Base-by-base conservation (phyloP, 2,113 vertebrate genomes). In the Cryptoleucopteryx plumbea region DNA sequence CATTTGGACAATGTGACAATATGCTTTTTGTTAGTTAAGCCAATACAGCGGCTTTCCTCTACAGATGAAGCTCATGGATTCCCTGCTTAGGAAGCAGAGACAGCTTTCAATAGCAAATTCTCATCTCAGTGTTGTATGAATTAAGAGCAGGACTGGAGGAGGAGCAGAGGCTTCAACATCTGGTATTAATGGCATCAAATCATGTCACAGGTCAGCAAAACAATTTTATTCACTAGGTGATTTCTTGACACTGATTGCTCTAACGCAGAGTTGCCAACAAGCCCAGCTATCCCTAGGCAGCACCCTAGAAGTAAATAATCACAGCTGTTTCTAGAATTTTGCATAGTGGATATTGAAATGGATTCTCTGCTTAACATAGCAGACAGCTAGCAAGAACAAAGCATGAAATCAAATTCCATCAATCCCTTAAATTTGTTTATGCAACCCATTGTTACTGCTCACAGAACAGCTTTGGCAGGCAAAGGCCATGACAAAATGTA, bases 401-500 rank as follows among this genome's bases (percentile, higher is more conserved):
- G 88, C 55, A 48, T 36, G 62, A 91, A 94, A 92, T 62, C 34
- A 91, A 66, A 87, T 83, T 26, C 43, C 58, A 58, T 53, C 74
- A 83, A 53, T 75, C 58, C 91, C 87, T 96, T 79, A 65, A 61
- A 84, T 71, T 82, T 87, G 94, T 81, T 86, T 81, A 59, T 40
- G 81, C 56, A 84, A 93, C 47, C 36, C 42, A 77, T 73, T 96
- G 74, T 92, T 94, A 72, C 70, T 86, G 86, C 70, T 95, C 59
- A 94, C n/a, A 73, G 88, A 95, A 82, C 68, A 93, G 74, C 67
- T 91, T 47, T 93, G 91, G 91, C 88, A 96, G 67, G 74, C 82
- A 91, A 88, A 93, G 87, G 84, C 88, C 71, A 82, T 1, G 34
- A 80, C 83, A 94, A 95, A 95, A 86, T 2, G 4, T 87, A 88